Evolutionary conservation across 2,797 vertebrate genomes (phyloP), one percentile per base, ranked within the genome.

Genomic region (Etheostoma nigrum): DNA sequence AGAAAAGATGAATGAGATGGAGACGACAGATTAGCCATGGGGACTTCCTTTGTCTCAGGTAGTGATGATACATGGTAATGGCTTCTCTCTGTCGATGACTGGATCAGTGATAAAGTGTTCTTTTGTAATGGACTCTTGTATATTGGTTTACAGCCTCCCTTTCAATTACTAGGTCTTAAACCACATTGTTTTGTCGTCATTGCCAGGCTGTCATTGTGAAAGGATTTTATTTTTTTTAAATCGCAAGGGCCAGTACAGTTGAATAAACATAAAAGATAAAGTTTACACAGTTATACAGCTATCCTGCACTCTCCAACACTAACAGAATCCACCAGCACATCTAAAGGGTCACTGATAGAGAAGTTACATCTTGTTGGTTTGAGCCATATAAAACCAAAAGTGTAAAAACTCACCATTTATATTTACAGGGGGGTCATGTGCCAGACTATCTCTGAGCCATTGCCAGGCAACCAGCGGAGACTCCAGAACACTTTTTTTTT

Each of bases 11-110:
- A 61, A 84, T 85, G 70, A 82, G 76, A 68, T 60, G 48, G 74
- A 62, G 79, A 79, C 68, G 82, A 90, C 78, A 84, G 86, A 86
- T 85, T 33, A 54, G 25, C 57, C 61, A 49, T 3, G 33, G 49
- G 45, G 51, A 78, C 79, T 75, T 88, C 69, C 76, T 81, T 58
- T 72, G 59, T 70, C 15, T 71, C 65, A 74, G 77, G 53, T 74
- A 55, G 33, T 74, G 76, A 85, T 74, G 76, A 85, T 54, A 15
- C 60, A 61, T 10, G 13, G 19, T 78, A 78, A 88, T 76, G 49
- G 63, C 57, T 14, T 57, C 55, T 80, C 48, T 73, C 57, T 59
- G 25, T 30, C 4, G 11, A 67, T 78, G 72, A 66, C 53, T 57
- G 36, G 19, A 36, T 42, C 55, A 16, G 40, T 76, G 51, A 74